Percentiles rank a stretch among this genome's conserved stretches.
Conservation (phyloP, 2,797 vertebrate species). For the Hydrocynus forskahlii region DNA sequence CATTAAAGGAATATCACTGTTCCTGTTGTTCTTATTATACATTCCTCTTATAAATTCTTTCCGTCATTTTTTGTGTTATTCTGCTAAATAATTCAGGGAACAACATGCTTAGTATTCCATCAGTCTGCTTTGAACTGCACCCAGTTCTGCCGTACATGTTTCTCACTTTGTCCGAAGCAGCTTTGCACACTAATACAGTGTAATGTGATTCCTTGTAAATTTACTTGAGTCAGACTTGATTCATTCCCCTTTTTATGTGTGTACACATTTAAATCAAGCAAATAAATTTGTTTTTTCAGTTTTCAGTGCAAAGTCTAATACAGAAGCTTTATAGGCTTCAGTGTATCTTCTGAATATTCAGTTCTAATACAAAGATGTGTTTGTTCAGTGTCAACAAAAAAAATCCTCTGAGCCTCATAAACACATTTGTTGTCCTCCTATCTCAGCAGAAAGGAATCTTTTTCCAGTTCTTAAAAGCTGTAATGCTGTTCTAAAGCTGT, state of each 20-base stretch:
- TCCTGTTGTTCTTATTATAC: constrained; percentile 19
- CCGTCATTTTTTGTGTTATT: constrained; percentile 28
- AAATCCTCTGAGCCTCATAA: no score
- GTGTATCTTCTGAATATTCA: neutral
- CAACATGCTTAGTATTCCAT: constrained; percentile 19
- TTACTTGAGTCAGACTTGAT: no score
- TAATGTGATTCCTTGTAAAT: neutral
- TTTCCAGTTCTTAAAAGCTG: neutral
- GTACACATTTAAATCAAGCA: no score
- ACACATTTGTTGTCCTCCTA: neutral
- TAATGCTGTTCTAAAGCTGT: neutral
- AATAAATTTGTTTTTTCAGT: no score
- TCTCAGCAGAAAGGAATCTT: no score
- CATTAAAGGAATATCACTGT: neutral
- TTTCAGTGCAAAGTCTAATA: neutral
- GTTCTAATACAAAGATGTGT: no score
- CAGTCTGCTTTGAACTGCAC: constrained; percentile 40
- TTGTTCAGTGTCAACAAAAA: no score
- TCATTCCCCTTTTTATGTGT: no score
- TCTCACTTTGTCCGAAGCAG: constrained; percentile 12
- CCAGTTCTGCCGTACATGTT: constrained; percentile 32
- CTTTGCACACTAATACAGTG: neutral
- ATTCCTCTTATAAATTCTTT: constrained; percentile 24
- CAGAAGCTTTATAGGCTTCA: no score
- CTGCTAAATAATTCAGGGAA: neutral